Evolutionary conservation across 2,797 vertebrate species (phyloP).

Genomic region (Clamator glandarius): DNA sequence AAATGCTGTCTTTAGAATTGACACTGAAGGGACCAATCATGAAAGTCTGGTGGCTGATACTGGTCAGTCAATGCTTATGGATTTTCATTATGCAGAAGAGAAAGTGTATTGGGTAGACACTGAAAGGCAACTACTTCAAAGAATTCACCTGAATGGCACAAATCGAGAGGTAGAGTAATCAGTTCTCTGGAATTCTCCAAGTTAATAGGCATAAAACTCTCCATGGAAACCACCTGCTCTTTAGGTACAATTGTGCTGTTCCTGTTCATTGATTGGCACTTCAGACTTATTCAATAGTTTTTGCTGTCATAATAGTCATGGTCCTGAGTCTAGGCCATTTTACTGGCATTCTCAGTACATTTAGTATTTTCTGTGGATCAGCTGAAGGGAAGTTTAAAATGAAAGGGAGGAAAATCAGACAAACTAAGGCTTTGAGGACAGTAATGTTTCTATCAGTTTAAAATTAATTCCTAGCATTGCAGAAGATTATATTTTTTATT

Average conservation of each 20-base stretch:
- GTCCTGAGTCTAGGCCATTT: neutral
- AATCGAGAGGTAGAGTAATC: constrained; percentile 83
- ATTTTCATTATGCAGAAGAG: constrained; percentile 86
- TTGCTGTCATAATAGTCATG: neutral
- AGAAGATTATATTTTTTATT: neutral
- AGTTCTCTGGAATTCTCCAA: neutral
- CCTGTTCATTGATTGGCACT: neutral
- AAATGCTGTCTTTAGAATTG: constrained; percentile 86
- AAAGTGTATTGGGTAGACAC: constrained; percentile 89
- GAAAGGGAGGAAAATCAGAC: neutral
- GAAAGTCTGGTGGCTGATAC: constrained; percentile 79
- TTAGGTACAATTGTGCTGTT: neutral
- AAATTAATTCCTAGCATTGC: neutral
- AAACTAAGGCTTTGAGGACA: neutral
- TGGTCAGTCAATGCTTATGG: constrained; percentile 80
- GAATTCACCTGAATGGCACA: constrained; percentile 82
- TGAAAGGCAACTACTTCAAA: constrained; percentile 84
- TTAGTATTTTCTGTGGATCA: neutral
- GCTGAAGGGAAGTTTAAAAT: neutral
- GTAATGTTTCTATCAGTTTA: neutral
- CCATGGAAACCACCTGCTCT: neutral
- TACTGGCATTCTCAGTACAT: neutral
- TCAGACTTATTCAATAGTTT: neutral
- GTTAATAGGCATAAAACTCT: neutral
- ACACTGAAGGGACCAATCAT: constrained; percentile 84